Evolutionary conservation across 1,140 invertebrate genomes (phyloP).

Genomic region (Bombyx mori): DNA sequence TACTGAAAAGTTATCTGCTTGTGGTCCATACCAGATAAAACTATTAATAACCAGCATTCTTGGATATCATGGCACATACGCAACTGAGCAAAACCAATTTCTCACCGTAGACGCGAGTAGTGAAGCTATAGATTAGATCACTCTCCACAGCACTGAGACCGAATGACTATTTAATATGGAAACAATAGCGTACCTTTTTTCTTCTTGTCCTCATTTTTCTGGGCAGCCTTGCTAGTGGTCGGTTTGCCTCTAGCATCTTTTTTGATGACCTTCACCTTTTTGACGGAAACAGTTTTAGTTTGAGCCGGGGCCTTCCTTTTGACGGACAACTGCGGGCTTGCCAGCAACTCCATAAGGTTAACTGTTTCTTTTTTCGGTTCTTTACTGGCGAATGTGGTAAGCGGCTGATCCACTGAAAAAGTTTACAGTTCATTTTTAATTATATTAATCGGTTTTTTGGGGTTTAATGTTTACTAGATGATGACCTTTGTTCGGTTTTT

Average conservation of each 20-base stretch:
- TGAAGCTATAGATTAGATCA: too few species aligned
- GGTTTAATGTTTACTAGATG: too few species aligned
- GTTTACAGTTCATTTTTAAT: too few species aligned
- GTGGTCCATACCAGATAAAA: too few species aligned
- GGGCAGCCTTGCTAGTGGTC: slow-evolving; percentile 28
- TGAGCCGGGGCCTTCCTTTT: slow-evolving; percentile 47
- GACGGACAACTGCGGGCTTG: slow-evolving; percentile 33
- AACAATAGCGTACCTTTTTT: slow-evolving; percentile 56
- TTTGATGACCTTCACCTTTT: slow-evolving; percentile 20
- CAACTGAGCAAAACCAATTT: too few species aligned
- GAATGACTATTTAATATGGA: neutral
- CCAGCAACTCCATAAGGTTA: slow-evolving; percentile 40
- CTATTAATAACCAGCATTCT: too few species aligned
- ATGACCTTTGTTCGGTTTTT: too few species aligned
- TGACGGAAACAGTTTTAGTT: slow-evolving; percentile 25
- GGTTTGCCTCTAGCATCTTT: slow-evolving; percentile 13
- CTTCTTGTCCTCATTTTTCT: slow-evolving; percentile 51
- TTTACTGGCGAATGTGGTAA: slow-evolving; percentile 49
- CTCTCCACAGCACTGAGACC: neutral
- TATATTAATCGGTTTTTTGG: too few species aligned
- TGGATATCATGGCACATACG: too few species aligned
- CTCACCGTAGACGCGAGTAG: too few species aligned
- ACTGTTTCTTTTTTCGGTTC: slow-evolving; percentile 50
- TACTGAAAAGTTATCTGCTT: too few species aligned
- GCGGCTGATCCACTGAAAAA: slow-evolving; percentile 33